These are phyloP conservation scores for Pachypanchax playfairii DNA, from an alignment of 2,113 vertebrate genomes.

Conservation along the genomic window DNA sequence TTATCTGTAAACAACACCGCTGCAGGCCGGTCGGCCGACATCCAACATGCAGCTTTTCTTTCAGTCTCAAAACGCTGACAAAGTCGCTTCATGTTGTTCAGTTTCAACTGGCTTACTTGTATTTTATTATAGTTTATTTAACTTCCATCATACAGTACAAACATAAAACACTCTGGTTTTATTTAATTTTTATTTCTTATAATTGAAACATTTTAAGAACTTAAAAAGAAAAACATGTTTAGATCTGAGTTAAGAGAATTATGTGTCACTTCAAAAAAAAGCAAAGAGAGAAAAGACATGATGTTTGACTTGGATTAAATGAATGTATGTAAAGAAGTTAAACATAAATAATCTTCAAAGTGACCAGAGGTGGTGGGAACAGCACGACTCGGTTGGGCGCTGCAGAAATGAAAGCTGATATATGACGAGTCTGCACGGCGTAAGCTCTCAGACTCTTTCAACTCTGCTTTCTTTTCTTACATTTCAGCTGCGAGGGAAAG, in stretches of 20 bases:
- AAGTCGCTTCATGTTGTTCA: slow-evolving; percentile 4
- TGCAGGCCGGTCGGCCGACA: slow-evolving; percentile 40
- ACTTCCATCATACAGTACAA: slow-evolving; percentile 2
- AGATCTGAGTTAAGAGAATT: slow-evolving; percentile 31
- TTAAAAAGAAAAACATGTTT: slow-evolving; percentile 20
- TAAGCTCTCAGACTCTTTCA: slow-evolving; percentile 53
- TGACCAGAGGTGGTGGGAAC: slow-evolving; percentile 36
- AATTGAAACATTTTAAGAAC: slow-evolving; percentile 6
- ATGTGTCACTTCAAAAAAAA: slow-evolving; percentile 30
- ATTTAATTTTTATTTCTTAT: slow-evolving; percentile 21
- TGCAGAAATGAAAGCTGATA: slow-evolving; percentile 56
- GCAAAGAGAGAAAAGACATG: slow-evolving; percentile 14
- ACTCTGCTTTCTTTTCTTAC: slow-evolving; percentile 66
- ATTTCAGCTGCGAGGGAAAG: slow-evolving; percentile 31
- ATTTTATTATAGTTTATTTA: slow-evolving; percentile 18
- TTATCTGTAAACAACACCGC: slow-evolving; percentile 47
- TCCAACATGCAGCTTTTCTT: not conserved
- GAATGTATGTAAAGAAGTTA: slow-evolving; percentile 54
- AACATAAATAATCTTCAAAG: slow-evolving; percentile 76
- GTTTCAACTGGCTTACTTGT: not conserved
- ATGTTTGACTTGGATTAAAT: slow-evolving; percentile 63
- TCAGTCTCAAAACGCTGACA: slow-evolving; percentile 24
- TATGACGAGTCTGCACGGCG: slow-evolving; percentile 40
- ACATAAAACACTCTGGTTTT: slow-evolving; percentile 6
- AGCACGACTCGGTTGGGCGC: slow-evolving; percentile 38